Conservation (phyloP, 2,888 invertebrate genomes). For the Strigamia maritima region DNA sequence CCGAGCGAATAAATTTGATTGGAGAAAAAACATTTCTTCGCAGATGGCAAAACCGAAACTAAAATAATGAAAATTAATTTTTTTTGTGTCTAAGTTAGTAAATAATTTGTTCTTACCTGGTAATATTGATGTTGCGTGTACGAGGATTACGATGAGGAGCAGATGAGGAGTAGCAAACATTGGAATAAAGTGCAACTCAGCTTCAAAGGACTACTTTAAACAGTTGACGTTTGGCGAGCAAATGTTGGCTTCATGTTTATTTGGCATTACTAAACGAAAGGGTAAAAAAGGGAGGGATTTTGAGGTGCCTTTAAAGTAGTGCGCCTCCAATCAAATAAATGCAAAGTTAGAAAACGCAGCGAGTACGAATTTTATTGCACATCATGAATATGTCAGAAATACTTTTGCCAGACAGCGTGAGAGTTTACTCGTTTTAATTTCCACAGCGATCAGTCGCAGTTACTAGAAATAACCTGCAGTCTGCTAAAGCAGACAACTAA, state of each 20-base stretch:
- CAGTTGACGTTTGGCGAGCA: constrained; percentile 8
- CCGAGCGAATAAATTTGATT: not conserved
- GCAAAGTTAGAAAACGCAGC: not conserved
- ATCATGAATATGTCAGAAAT: constrained; percentile 15
- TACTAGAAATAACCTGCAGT: constrained; percentile 20
- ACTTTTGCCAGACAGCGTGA: constrained; percentile 24
- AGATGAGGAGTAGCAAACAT: not conserved
- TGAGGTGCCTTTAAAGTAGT: not conserved
- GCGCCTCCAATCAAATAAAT: constrained; percentile 11
- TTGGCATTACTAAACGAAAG: constrained; percentile 3
- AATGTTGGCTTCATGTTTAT: constrained; percentile 16
- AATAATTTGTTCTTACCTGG: not conserved
- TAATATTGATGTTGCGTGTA: not conserved
- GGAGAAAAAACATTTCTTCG: not conserved
- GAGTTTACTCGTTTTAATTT: constrained; percentile 16
- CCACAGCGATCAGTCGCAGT: constrained; percentile 8
- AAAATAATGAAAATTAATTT: not conserved
- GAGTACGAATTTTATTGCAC: not conserved
- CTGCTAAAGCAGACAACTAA: constrained; percentile 29
- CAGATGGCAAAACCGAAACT: not conserved
- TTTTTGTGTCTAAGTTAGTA: not conserved
- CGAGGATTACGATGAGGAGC: not conserved
- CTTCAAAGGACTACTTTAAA: not conserved
- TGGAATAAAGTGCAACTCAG: not conserved
- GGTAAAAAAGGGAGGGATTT: constrained; percentile 19